Evolutionary conservation across 2,113 vertebrate genomes (phyloP).

Genomic region (Crotalus tigris): DNA sequence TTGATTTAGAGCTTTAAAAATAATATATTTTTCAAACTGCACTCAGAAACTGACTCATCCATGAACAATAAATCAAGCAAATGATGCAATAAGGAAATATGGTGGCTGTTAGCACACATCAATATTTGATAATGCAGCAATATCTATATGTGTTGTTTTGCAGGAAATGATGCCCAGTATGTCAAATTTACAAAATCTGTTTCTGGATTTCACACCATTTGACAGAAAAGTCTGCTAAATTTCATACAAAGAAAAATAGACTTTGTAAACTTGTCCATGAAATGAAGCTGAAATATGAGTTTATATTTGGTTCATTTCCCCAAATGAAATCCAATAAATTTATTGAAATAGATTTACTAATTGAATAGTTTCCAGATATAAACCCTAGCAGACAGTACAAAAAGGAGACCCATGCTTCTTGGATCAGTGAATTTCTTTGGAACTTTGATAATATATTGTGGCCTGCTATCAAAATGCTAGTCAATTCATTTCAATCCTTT

Average conservation of each 20-base stretch:
- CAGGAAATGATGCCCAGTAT: not conserved
- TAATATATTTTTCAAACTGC: not conserved
- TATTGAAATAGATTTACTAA: not conserved
- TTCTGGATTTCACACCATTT: not conserved
- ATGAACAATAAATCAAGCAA: not conserved
- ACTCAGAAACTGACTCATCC: not conserved
- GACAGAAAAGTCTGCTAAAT: not conserved
- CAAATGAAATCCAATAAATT: not conserved
- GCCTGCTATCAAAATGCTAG: not conserved
- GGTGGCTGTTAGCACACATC: not conserved
- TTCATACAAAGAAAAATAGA: not conserved
- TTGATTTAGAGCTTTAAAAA: not conserved
- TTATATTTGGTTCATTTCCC: not conserved
- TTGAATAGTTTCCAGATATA: not conserved
- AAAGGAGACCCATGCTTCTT: not conserved
- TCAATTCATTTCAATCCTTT: not conserved
- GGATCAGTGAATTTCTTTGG: not conserved
- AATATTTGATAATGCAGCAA: not conserved
- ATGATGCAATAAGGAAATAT: not conserved
- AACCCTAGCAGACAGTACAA: not conserved
- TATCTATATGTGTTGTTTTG: not conserved
- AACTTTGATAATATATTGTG: not conserved
- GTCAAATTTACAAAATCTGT: not conserved
- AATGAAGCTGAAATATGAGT: not conserved
- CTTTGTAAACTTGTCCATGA: not conserved